Percentiles rank a stretch among this genome's conserved stretches.
Evolutionary conservation across 1,140 invertebrate species (phyloP).

Genomic region (Cataglyphis hispanica): DNA sequence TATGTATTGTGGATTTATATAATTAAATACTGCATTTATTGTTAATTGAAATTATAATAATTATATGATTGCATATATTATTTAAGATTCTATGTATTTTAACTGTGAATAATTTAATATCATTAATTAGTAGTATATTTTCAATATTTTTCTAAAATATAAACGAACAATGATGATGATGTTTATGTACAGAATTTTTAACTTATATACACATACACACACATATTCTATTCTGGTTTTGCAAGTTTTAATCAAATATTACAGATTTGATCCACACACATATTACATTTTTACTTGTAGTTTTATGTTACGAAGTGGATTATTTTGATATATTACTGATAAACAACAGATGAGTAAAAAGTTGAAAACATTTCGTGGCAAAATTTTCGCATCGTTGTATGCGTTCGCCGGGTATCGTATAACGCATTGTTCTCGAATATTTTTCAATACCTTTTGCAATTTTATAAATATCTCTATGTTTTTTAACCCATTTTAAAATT

Average conservation of each 20-base stretch:
- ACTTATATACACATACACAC: too few relatives aligned
- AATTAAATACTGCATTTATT: conserved; percentile 12
- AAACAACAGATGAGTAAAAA: conserved; percentile 15
- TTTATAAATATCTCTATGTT: conserved; percentile 19
- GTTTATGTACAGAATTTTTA: background rate
- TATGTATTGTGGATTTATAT: background rate
- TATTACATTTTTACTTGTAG: conserved; percentile 8
- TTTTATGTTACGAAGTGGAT: conserved; percentile 21
- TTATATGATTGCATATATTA: background rate
- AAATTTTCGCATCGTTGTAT: conserved; percentile 40
- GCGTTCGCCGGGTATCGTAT: background rate
- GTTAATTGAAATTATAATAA: conserved; percentile 22
- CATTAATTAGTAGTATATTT: conserved; percentile 17
- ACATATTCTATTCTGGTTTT: background rate
- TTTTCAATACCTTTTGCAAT: conserved; percentile 37
- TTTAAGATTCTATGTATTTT: conserved; percentile 1
- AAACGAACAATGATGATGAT: background rate
- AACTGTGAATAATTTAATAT: background rate
- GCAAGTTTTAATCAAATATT: background rate
- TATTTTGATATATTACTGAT: background rate
- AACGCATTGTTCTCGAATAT: conserved; percentile 44
- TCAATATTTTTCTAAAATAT: background rate
- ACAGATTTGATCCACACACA: background rate
- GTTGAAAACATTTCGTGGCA: conserved; percentile 21
- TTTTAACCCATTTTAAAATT: conserved; percentile 27